Conservation (phyloP, 2,888 invertebrate genomes). For the Eilema griseolum region DNA sequence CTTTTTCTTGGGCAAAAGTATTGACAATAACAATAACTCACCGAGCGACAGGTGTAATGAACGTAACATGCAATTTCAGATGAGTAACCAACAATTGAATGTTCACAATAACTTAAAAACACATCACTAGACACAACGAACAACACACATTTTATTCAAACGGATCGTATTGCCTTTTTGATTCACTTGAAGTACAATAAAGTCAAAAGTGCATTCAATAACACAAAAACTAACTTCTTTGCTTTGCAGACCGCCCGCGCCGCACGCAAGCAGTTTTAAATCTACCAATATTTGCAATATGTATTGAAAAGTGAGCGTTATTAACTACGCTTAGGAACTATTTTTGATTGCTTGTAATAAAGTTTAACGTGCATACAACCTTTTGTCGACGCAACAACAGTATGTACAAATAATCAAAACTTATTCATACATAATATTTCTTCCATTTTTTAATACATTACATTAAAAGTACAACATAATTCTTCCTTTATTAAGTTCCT, state of each 20-base stretch:
- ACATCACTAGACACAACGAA: slow-evolving; percentile 53
- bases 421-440: neutral
- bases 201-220: slow-evolving; percentile 53
- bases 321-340: slow-evolving; percentile 11
- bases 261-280: slow-evolving; percentile 47
- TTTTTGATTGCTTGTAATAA: slow-evolving; percentile 27
- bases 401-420: neutral
- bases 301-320: slow-evolving; percentile 19
- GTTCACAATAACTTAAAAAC: slow-evolving; percentile 52
- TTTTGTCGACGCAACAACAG: slow-evolving; percentile 15
- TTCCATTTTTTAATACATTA: neutral
- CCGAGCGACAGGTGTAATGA: slow-evolving; percentile 78
- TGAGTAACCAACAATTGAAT: slow-evolving; percentile 38
- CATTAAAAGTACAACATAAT: neutral
- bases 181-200: slow-evolving; percentile 45
- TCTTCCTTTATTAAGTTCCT: neutral
- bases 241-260: slow-evolving; percentile 47
- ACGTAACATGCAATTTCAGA: slow-evolving; percentile 56
- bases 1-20: slow-evolving; percentile 39
- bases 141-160: slow-evolving; percentile 41
- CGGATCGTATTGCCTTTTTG: slow-evolving; percentile 40
- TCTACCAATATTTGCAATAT: slow-evolving; percentile 13
- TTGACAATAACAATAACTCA: slow-evolving; percentile 61
- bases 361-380: slow-evolving; percentile 39
- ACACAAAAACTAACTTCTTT: slow-evolving; percentile 49